A percentile compares a stretch with the other conserved stretches of the same genome.
These are phyloP conservation scores for Acipenser ruthenus DNA, from an alignment of 2,797 vertebrate species.

Conservation along the genomic window DNA sequence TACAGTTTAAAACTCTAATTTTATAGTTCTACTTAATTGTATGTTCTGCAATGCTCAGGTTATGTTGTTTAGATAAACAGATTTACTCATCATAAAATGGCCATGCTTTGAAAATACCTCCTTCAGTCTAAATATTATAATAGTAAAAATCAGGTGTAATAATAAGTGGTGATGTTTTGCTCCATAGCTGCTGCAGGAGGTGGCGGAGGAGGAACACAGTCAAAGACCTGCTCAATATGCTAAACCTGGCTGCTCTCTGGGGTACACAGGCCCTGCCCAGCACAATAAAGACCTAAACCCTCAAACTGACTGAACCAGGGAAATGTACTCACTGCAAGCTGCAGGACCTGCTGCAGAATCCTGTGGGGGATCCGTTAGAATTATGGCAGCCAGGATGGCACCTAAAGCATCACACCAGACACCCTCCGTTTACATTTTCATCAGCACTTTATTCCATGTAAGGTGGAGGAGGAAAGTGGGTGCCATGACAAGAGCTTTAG, in stretches of 20 bases:
- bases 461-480: neutral
- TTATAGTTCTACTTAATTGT: neutral
- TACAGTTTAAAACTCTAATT: neutral
- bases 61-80: too few relatives aligned
- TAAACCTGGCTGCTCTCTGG: slow-evolving; percentile 28
- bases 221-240: slow-evolving; percentile 63
- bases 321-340: neutral
- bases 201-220: slow-evolving; percentile 35
- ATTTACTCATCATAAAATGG: too few relatives aligned
- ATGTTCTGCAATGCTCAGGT: neutral
- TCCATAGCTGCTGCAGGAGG: slow-evolving; percentile 31
- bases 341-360: slow-evolving; percentile 6
- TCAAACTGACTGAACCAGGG: slow-evolving; percentile 1
- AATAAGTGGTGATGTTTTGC: slow-evolving; percentile 1
- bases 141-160: too few relatives aligned
- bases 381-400: slow-evolving; percentile 4
- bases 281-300: slow-evolving; percentile 19
- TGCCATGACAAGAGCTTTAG: too few relatives aligned
- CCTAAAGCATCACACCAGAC: neutral
- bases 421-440: neutral
- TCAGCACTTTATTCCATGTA: neutral
- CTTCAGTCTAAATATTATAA: too few relatives aligned
- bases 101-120: too few relatives aligned
- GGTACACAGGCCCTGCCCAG: slow-evolving; percentile 16
- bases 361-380: slow-evolving; percentile 3